phyloP scores from a whole-genome alignment of 2,797 vertebrate genomes.

The Hylomyscus alleni region DNA sequence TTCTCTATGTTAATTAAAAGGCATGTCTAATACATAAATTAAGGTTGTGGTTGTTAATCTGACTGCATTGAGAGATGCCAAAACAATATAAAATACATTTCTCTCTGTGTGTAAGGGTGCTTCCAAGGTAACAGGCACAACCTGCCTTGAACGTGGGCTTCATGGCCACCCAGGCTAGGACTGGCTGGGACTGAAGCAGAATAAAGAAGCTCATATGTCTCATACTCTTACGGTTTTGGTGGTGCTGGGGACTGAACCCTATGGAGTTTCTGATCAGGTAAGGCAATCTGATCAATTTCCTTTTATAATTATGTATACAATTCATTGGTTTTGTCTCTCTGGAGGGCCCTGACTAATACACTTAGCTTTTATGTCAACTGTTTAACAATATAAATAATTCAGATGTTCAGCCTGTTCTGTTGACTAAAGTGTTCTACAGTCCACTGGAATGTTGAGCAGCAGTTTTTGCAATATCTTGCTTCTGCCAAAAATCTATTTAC shows the following conservation, averaged over 20 bases:
- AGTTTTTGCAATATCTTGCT: conserved; percentile 18
- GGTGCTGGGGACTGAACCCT: not conserved
- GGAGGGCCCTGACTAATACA: not conserved
- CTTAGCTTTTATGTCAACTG: conserved; percentile 9
- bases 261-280: not conserved
- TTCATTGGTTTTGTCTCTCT: not conserved
- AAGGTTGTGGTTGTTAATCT: not conserved
- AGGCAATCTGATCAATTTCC: not conserved
- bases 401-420: not conserved
- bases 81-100: not conserved
- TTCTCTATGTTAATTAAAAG: conserved; percentile 10
- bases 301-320: not conserved
- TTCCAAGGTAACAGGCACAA: not conserved
- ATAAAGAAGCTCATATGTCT: not conserved
- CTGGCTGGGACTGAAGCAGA: not conserved
- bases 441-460: not conserved
- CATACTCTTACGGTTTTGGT: not conserved
- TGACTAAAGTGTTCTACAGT: not conserved
- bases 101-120: not conserved
- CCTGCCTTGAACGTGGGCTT: too few relatives aligned
- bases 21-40: conserved; percentile 15
- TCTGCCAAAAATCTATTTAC: conserved; percentile 30
- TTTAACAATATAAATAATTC: conserved; percentile 50
- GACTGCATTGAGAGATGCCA: not conserved
- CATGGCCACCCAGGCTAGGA: too few relatives aligned